Evolutionary conservation across 2,888 invertebrate genomes (phyloP).

Genomic region (Drosophila subquinaria): DNA sequence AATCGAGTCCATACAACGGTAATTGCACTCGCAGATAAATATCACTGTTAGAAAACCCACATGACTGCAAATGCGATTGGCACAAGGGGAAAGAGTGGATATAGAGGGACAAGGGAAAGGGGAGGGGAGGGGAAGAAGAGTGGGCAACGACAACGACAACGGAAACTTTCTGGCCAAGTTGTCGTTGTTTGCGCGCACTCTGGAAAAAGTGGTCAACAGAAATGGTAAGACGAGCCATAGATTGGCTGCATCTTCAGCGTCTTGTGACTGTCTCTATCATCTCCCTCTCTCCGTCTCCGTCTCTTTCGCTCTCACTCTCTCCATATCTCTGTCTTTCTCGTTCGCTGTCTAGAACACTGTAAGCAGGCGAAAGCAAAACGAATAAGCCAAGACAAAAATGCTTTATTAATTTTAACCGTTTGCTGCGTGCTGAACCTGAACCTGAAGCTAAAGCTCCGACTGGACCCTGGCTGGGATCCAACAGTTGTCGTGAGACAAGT

Average conservation of each 20-base stretch:
- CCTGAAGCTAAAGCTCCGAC: constrained; percentile 20
- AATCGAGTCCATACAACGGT: constrained; percentile 79
- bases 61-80: constrained; percentile 50
- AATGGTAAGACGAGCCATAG: constrained; percentile 77
- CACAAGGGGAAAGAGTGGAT: background rate
- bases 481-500: constrained; percentile 81
- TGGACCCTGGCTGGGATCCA: constrained; percentile 28
- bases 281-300: background rate
- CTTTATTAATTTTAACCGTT: constrained; percentile 82
- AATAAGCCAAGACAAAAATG: constrained; percentile 67
- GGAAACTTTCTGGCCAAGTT: constrained; percentile 71
- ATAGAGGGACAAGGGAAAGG: background rate
- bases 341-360: constrained; percentile 44
- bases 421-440: constrained; percentile 67
- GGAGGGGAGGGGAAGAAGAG: background rate
- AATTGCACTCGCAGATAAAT: constrained; percentile 76
- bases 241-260: constrained; percentile 57
- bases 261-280: constrained; percentile 19
- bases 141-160: constrained; percentile 30
- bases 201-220: constrained; percentile 73
- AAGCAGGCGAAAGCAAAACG: constrained; percentile 66
- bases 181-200: constrained; percentile 60
- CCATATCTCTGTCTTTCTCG: background rate
- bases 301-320: background rate
- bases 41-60: constrained; percentile 81